Percentiles rank a stretch among this genome's conserved stretches.
These are phyloP conservation scores for Meandrina meandrites DNA, from an alignment of 92 coral and sea anemone genomes.

Conservation along the genomic window DNA sequence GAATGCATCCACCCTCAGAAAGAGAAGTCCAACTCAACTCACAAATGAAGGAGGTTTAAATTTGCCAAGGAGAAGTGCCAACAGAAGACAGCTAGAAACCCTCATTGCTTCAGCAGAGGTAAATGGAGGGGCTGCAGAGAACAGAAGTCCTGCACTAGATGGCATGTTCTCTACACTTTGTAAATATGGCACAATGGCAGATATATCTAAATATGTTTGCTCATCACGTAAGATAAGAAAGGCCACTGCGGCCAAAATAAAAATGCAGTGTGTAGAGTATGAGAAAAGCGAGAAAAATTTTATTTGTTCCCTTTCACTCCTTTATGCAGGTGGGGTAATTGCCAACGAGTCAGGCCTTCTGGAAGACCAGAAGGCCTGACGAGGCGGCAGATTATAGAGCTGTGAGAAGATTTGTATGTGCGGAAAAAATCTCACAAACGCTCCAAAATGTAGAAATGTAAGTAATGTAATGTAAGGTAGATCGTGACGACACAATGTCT, in stretches of 20 bases:
- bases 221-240: slow-evolving; percentile 39
- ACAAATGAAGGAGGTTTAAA: slow-evolving; percentile 41
- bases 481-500: too few relatives aligned
- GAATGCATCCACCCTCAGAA: slow-evolving; percentile 46
- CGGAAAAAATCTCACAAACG: too few relatives aligned
- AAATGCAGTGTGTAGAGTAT: slow-evolving; percentile 12
- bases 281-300: slow-evolving; percentile 46
- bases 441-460: too few relatives aligned
- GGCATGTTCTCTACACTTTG: slow-evolving; percentile 64
- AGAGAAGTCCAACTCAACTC: slow-evolving; percentile 49
- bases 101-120: slow-evolving; percentile 64
- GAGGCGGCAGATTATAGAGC: too few relatives aligned
- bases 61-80: slow-evolving; percentile 51
- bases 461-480: too few relatives aligned
- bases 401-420: too few relatives aligned
- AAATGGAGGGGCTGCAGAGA: slow-evolving; percentile 61
- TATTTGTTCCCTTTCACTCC: slow-evolving; percentile 52
- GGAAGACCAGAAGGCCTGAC: too few relatives aligned
- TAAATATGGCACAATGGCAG: slow-evolving; percentile 53
- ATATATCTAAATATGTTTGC: slow-evolving; percentile 28
- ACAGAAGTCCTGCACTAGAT: slow-evolving; percentile 68
- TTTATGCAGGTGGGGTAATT: slow-evolving; percentile 65
- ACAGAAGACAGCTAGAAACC: slow-evolving; percentile 69
- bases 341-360: too few relatives aligned
- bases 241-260: slow-evolving; percentile 6